phyloP scores from a whole-genome alignment of 2,888 invertebrate genomes.

The Uropetala carovei region DNA sequence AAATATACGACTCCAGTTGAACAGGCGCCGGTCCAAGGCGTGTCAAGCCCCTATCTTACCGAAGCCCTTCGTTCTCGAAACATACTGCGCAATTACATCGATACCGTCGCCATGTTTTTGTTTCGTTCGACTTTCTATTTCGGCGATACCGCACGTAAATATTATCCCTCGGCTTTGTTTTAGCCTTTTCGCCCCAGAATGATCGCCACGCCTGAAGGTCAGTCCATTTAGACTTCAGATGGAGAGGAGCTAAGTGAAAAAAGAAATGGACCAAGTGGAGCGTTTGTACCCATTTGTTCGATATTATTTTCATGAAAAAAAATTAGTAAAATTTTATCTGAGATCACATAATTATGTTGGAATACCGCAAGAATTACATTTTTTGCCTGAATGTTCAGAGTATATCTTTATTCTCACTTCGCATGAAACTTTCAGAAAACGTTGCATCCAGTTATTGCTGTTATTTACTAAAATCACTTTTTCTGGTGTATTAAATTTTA shows the following conservation, averaged over 20 bases:
- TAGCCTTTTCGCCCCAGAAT: background rate
- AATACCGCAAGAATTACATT: too few species aligned
- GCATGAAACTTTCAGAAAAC: too few species aligned
- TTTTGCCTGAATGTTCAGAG: too few species aligned
- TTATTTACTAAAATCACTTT: too few species aligned
- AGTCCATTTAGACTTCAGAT: too few species aligned
- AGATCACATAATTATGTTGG: too few species aligned
- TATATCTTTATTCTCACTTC: too few species aligned
- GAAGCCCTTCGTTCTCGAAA: background rate
- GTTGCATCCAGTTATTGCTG: too few species aligned
- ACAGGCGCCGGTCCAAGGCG: background rate
- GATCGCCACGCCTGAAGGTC: background rate
- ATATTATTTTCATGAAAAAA: too few species aligned
- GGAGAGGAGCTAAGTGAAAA: background rate
- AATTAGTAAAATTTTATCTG: too few species aligned
- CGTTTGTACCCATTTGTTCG: background rate
- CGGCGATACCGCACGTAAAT: background rate
- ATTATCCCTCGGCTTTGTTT: background rate
- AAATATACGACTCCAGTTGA: background rate
- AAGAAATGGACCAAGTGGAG: background rate
- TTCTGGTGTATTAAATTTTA: too few species aligned
- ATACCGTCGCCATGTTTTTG: background rate
- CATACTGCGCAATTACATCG: constrained; percentile 4
- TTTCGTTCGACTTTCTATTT: background rate
- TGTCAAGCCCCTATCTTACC: background rate